A percentile compares a stretch with the other conserved stretches of the same genome.
phyloP scores from a whole-genome alignment of 2,113 vertebrate genomes.

The Scatophagus argus region DNA sequence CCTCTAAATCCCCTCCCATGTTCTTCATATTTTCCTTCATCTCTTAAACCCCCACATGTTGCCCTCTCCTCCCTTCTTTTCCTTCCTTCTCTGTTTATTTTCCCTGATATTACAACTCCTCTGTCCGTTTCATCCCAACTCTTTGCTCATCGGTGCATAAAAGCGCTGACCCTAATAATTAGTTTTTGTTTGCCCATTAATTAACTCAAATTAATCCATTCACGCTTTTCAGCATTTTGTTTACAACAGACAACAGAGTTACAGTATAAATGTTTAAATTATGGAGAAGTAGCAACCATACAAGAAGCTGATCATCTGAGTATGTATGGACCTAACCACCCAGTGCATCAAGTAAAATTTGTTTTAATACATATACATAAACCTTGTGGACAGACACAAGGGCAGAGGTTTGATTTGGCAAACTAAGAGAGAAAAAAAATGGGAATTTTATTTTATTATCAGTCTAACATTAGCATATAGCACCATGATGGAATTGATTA shows the following conservation, averaged over 20 bases:
- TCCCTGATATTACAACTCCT: slow-evolving; percentile 2
- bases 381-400: neutral
- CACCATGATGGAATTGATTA: neutral
- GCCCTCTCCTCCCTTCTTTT: slow-evolving; percentile 25
- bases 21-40: slow-evolving; percentile 64
- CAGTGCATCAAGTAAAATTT: neutral
- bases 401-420: neutral
- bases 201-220: slow-evolving; percentile 43
- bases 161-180: slow-evolving; percentile 37
- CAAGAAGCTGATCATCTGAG: slow-evolving; percentile 6
- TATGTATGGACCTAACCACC: neutral
- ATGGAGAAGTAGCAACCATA: neutral
- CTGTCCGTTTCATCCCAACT: slow-evolving; percentile 25
- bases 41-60: slow-evolving; percentile 46
- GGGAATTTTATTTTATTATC: neutral
- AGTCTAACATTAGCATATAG: neutral
- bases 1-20: slow-evolving; percentile 64
- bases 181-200: slow-evolving; percentile 33
- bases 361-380: neutral
- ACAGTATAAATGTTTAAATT: slow-evolving; percentile 15
- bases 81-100: slow-evolving; percentile 22
- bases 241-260: slow-evolving; percentile 23
- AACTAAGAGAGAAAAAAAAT: neutral
- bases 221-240: slow-evolving; percentile 8
- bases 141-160: neutral